Base-by-base conservation (phyloP, 2,113 vertebrate species). In the Oreochromis aureus region DNA sequence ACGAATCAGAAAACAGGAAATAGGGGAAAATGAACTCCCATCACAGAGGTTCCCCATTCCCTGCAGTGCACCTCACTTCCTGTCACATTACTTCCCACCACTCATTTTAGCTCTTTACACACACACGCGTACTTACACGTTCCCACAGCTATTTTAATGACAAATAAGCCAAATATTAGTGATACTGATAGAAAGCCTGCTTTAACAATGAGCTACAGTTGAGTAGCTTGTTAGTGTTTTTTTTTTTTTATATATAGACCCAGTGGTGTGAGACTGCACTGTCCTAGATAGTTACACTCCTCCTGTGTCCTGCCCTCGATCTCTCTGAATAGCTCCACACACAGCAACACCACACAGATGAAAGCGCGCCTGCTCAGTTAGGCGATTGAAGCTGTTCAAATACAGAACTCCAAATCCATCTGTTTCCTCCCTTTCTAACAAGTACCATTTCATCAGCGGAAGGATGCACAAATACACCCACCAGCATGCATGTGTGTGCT, bases 1-100 rank as follows among this genome's bases (percentile, higher is more conserved):
- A 78, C 85, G 36, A 93, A 93, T 93, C 85, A 93, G 55, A 92
- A 94, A 95, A 94, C 93, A 95, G 95, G 92, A 95, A 94, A 92
- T 46, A 81, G 27, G 83, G 86, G 86, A 63, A 93, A 93, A 90
- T 80, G 84, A 92, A 78, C 59, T 91, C 86, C 84, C 76, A 66
- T 87, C 90, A 92, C 90, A 84, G 44, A 87, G 84, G 78, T 83
- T 90, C 82, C 86, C 83, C 85, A 56, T 61, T 90, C 85, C 63
- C 82, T 84, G 51, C 82, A 56, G 83, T 3, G 19, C 82, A 91
- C 92, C 82, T 94, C 89, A 91, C 88, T 91, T 95, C 94, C 94
- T 93, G 89, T 89, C 86, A n/a, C 84, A 90, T 34, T 87, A 34
- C 78, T 81, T 86, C 51, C 82, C 51, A 63, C 61, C 66, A 83